A percentile compares a stretch with the other conserved stretches of the same genome.
Conservation (phyloP, 1,140 invertebrate species). For the Pygmarrhopalites habei region DNA sequence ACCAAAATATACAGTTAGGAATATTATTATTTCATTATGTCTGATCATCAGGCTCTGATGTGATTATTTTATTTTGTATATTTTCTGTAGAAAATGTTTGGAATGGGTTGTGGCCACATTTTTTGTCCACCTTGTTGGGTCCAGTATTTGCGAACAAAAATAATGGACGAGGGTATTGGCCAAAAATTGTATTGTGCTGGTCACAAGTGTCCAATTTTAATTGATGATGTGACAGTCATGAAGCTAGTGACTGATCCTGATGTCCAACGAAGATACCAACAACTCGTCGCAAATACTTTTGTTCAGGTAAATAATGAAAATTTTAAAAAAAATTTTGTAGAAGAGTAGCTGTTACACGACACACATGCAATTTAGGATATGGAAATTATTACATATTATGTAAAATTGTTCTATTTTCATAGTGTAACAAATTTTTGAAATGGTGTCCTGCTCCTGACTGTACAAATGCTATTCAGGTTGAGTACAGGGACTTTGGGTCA, state of each 20-base stretch:
- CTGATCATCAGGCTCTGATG: too few species aligned
- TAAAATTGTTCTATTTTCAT: not conserved
- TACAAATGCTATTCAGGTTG: constrained; percentile 52
- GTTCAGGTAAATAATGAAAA: constrained; percentile 58
- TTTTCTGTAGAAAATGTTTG: constrained; percentile 97
- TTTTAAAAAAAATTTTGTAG: too few species aligned
- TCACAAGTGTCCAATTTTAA: constrained; percentile 51
- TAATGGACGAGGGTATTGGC: constrained; percentile 92
- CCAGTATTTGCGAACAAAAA: constrained; percentile 95
- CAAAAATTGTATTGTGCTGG: constrained; percentile 89
- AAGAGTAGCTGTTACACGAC: not conserved
- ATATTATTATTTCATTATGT: too few species aligned
- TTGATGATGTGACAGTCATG: constrained; percentile 55
- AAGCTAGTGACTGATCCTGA: constrained; percentile 49
- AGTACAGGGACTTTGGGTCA: constrained; percentile 48
- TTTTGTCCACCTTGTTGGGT: constrained; percentile 94
- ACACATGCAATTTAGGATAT: not conserved
- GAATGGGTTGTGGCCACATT: constrained; percentile 89
- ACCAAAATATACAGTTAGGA: too few species aligned
- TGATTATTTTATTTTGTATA: too few species aligned
- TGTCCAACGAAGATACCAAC: constrained; percentile 54
- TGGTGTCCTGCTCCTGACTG: constrained; percentile 58
- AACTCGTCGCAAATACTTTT: constrained; percentile 58
- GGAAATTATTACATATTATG: not conserved
- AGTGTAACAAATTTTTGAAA: constrained; percentile 47